Evolutionary conservation across 2,797 vertebrate species (phyloP), one percentile per base, ranked within the genome.

Genomic region (Eutrigla gurnardus): DNA sequence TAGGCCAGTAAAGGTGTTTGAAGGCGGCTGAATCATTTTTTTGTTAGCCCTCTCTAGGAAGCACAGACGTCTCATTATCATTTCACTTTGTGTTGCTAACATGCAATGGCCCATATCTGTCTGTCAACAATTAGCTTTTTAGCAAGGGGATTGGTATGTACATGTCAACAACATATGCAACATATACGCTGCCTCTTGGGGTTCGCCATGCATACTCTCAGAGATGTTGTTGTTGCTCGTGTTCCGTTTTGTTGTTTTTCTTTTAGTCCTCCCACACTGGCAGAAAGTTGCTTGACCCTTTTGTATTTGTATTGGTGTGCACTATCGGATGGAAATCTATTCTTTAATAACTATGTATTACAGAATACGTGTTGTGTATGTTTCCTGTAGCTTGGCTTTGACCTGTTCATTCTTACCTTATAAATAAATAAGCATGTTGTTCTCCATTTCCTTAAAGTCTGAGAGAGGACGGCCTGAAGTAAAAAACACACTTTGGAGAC

Each of bases 101-200:
- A 81, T 58, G 42, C 47, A 17, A 13, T 7, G 59, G 60, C 49
- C 39, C n/a, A 17, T 72, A 50, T 64, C 74, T 43, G 70, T 18
- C 50, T 65, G 72, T 52, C 50, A 64, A 65, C 84, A 81, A 89
- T 84, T 73, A 78, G 52, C 73, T 66, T 79, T 64, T 78, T 60
- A 70, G 42, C 65, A 37, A 47, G 32, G 36, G 40, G 55, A 60
- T 43, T 65, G 40, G 12, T 49, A 25, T 25, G 25, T 25, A 69
- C 75, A 77, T 55, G 64, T 63, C 68, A 69, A 37, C 33, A 58
- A 5, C 10, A 35, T 11, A 43, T 61, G 74, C 45, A 85, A 76
- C 35, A 32, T 69, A 36, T 49, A 40, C 7, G 3, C n/a, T 17
- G 52, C n/a, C 37, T 49, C 11, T n/a, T 70, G 18, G 74, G 77